phyloP scores from a whole-genome alignment of 2,888 invertebrate genomes.

The Eueremaeus valkanovi region DNA sequence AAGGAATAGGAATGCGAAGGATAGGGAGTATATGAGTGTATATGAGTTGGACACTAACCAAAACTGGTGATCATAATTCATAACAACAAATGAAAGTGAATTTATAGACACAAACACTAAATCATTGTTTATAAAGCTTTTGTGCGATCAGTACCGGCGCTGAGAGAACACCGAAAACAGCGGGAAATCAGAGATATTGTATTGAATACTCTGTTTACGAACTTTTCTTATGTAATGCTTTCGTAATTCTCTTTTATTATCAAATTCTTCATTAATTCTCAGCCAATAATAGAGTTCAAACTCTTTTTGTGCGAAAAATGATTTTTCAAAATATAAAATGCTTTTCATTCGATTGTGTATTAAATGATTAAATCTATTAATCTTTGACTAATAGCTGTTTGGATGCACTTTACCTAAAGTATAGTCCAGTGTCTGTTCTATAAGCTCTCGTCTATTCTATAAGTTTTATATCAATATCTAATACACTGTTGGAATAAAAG shows the following conservation, averaged over 20 bases:
- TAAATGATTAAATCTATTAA: neutral
- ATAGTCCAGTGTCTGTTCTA: too few species aligned
- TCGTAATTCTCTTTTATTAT: too few species aligned
- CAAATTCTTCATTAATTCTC: too few species aligned
- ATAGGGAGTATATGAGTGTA: too few species aligned
- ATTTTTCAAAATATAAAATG: neutral
- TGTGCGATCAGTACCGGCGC: neutral
- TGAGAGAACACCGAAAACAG: neutral
- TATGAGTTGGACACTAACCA: neutral
- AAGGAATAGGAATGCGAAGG: too few species aligned
- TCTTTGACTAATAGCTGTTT: neutral
- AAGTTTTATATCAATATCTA: too few species aligned
- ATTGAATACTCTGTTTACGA: neutral
- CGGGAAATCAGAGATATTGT: neutral
- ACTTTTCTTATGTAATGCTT: too few species aligned
- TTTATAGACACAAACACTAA: neutral
- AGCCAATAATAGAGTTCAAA: too few species aligned
- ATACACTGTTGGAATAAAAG: too few species aligned
- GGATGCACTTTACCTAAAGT: too few species aligned
- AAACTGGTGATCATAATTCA: neutral
- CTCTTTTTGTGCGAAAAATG: too few species aligned
- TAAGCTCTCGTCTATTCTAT: too few species aligned
- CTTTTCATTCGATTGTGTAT: neutral
- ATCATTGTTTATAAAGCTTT: slow-evolving; percentile 7
- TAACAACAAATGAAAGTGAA: neutral